Evolutionary conservation across 2,888 invertebrate genomes (phyloP).

Genomic region (Caenorhabditis becei): DNA sequence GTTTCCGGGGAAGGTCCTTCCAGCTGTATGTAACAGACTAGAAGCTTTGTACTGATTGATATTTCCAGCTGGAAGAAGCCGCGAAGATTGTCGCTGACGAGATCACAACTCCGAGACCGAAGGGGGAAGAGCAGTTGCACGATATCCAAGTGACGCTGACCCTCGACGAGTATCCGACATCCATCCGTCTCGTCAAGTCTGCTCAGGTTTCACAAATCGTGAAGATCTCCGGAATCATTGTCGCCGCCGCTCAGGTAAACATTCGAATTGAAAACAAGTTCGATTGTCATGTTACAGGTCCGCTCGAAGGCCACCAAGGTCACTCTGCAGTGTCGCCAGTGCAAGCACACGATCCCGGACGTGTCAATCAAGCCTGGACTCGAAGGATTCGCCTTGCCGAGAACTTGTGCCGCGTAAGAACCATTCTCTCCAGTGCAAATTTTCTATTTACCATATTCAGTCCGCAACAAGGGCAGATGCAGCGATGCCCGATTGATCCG

Average conservation of each 20-base stretch:
- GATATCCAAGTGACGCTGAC: conserved; percentile 89
- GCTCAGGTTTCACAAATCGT: conserved; percentile 93
- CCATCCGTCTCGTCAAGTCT: conserved; percentile 85
- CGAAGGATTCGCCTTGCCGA: conserved; percentile 95
- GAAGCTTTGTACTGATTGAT: background rate
- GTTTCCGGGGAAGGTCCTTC: conserved; percentile 93
- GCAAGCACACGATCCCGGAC: conserved; percentile 92
- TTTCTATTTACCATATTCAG: conserved; percentile 83
- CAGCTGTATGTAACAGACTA: conserved; percentile 85
- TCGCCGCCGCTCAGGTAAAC: conserved; percentile 89
- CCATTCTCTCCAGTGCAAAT: conserved; percentile 70
- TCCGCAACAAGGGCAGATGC: conserved; percentile 90
- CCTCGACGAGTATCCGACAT: conserved; percentile 75
- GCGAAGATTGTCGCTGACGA: conserved; percentile 97
- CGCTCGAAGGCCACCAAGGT: conserved; percentile 96
- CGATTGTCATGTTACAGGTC: conserved; percentile 84
- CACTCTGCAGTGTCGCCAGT: conserved; percentile 94
- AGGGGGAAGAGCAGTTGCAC: conserved; percentile 91
- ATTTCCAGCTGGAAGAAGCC: conserved; percentile 90
- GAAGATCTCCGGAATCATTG: conserved; percentile 95
- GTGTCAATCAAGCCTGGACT: conserved; percentile 93
- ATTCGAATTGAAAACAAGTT: too few relatives aligned
- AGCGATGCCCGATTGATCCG: conserved; percentile 96
- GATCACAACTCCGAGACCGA: conserved; percentile 92
- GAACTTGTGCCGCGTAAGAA: conserved; percentile 92